phyloP scores from a whole-genome alignment of 2,797 vertebrate species.

The Schizopygopsis pylzovi region DNA sequence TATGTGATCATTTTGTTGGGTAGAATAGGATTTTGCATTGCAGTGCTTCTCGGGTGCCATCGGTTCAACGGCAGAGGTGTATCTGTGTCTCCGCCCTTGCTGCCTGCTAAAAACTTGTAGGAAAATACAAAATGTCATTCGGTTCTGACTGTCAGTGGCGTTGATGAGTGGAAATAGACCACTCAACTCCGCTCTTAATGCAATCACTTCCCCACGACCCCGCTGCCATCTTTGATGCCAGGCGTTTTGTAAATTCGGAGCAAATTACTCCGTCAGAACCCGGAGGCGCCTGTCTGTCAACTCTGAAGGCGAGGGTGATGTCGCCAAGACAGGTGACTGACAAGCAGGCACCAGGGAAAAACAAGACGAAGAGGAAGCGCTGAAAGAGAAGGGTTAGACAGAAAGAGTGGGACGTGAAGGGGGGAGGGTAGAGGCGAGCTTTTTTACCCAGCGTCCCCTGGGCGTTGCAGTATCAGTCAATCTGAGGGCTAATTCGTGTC shows the following conservation, averaged over 20 bases:
- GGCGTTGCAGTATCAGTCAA: slow-evolving; percentile 90
- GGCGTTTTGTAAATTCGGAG: slow-evolving; percentile 74
- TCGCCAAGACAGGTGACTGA: slow-evolving; percentile 83
- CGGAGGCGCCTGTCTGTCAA: slow-evolving; percentile 79
- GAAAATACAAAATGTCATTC: slow-evolving; percentile 60
- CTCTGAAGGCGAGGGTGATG: slow-evolving; percentile 74
- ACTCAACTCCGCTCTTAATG: slow-evolving; percentile 70
- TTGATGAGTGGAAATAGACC: slow-evolving; percentile 78
- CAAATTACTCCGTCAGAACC: slow-evolving; percentile 88
- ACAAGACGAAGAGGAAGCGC: slow-evolving; percentile 64
- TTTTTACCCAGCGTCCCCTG: slow-evolving; percentile 82
- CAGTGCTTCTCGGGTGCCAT: slow-evolving; percentile 4
- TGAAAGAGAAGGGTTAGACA: slow-evolving; percentile 54
- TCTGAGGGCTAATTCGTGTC: slow-evolving; percentile 96
- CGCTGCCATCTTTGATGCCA: slow-evolving; percentile 74
- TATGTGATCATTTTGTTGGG: slow-evolving; percentile 12
- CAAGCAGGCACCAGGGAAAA: slow-evolving; percentile 74
- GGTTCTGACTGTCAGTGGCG: slow-evolving; percentile 65
- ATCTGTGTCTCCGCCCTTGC: slow-evolving; percentile 57
- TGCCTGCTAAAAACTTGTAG: slow-evolving; percentile 48
- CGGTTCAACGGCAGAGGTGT: slow-evolving; percentile 51
- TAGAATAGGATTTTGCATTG: neutral
- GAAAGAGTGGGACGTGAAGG: slow-evolving; percentile 58
- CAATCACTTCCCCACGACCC: slow-evolving; percentile 75
- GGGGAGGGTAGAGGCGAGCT: slow-evolving; percentile 58